Evolutionary conservation across 2,113 vertebrate genomes (phyloP).

Genomic region (Onychostruthus taczanowskii): DNA sequence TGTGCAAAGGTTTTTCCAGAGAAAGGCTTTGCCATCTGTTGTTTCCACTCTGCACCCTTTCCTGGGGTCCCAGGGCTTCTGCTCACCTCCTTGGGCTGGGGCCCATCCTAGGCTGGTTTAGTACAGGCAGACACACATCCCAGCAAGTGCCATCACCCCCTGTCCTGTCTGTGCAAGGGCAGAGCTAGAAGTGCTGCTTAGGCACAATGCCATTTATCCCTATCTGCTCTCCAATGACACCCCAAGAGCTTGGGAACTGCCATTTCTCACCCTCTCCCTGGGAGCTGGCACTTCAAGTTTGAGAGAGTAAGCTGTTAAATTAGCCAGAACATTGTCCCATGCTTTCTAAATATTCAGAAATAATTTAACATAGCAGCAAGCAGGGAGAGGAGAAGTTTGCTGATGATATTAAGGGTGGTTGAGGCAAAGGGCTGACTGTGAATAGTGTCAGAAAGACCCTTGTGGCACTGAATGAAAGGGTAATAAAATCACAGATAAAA

Average conservation of each 20-base stretch:
- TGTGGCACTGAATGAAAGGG: neutral
- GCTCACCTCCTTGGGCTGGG: neutral
- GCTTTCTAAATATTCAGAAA: neutral
- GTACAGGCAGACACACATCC: neutral
- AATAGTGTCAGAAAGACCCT: neutral
- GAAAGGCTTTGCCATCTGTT: neutral
- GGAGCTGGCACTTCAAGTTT: neutral
- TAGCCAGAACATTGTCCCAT: neutral
- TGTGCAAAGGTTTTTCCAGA: neutral
- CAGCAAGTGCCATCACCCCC: accelerated
- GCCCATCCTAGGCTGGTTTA: neutral
- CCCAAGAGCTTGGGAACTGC: neutral
- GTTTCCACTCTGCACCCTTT: neutral
- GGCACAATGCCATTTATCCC: neutral
- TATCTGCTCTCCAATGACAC: neutral
- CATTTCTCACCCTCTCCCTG: neutral
- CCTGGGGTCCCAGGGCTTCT: neutral
- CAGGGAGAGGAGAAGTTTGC: neutral
- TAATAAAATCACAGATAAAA: conserved; percentile 55
- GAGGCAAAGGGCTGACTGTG: neutral
- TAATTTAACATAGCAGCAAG: neutral
- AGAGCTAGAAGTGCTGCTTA: neutral
- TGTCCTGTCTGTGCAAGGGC: neutral
- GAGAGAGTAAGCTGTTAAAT: neutral
- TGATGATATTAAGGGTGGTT: neutral